phyloP scores from a whole-genome alignment of 2,113 vertebrate genomes.

The Tretioscincus oriximinensis region DNA sequence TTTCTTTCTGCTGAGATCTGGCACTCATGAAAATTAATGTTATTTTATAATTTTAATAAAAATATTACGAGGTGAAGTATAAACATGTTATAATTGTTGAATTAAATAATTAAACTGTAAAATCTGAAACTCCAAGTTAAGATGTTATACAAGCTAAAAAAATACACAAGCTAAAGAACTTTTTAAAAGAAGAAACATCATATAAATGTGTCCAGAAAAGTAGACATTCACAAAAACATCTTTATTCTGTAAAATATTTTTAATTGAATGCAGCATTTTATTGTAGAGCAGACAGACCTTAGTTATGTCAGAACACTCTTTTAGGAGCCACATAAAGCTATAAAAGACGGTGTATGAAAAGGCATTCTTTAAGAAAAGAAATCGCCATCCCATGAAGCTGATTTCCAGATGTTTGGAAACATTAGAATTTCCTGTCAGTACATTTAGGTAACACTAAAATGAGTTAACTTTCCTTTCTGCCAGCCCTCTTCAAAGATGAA shows the following conservation, averaged over 20 bases:
- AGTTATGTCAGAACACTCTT: constrained; percentile 65
- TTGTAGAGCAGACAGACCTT: constrained; percentile 58
- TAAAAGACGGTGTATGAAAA: constrained; percentile 65
- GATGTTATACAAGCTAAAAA: constrained; percentile 32
- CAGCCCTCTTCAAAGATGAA: constrained; percentile 68
- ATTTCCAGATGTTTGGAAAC: constrained; percentile 75
- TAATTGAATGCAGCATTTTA: constrained; percentile 66
- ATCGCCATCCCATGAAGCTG: constrained; percentile 62
- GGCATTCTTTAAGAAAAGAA: constrained; percentile 64
- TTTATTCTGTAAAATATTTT: constrained; percentile 58
- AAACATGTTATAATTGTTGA: constrained; percentile 8
- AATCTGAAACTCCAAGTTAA: constrained; percentile 25
- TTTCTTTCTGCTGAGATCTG: background rate
- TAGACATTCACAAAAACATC: constrained; percentile 50
- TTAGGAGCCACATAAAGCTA: constrained; percentile 65
- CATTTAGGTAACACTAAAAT: constrained; percentile 72
- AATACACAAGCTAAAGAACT: constrained; percentile 26
- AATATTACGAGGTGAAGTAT: background rate
- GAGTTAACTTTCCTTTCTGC: constrained; percentile 74
- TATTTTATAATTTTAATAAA: too few relatives aligned
- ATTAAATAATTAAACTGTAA: constrained; percentile 41
- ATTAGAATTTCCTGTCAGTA: constrained; percentile 73
- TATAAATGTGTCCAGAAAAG: constrained; percentile 43
- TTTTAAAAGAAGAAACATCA: constrained; percentile 46
- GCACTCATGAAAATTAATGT: background rate